Evolutionary conservation across 2,797 vertebrate genomes (phyloP), one percentile per base, ranked within the genome.

Genomic region (Dipus sagitta): DNA sequence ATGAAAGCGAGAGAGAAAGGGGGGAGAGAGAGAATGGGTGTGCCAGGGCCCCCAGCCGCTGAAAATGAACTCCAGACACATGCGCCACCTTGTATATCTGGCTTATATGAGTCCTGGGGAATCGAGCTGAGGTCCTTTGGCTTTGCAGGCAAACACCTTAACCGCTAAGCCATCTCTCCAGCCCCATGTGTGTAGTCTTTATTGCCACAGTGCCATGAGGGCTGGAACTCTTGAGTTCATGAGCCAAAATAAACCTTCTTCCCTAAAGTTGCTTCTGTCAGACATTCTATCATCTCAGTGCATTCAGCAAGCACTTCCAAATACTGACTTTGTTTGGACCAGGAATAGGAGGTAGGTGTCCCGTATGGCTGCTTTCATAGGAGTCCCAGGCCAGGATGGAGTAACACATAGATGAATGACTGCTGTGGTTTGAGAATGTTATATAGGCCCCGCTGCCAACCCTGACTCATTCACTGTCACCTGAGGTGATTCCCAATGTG

Each of bases 321-420:
- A 47, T n/a, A 13, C 47, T 0, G 2, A 15, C 1, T 62, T 4
- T 32, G 23, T 26, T 58, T 11, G 13, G 24, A 6, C 65, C 7
- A 3, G 58, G 52, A 71, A 38, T 0, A 5, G 81, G 72, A 47
- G 58, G 24, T 26, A 12, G 30, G 11, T 21, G 28, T 5, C 30
- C 14, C 62, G 23, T 1, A 3, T 1, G 30, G 75, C 24, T 60
- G 11, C 47, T 47, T 72, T 86, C 15, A 24, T 32, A 68, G 58
- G 67, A 7, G 30, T 77, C 71, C 23, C 68, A 47, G 80, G 87
- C 74, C 74, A 13, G 79, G 23, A n/a, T 32, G 13, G 47, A 28
- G 6, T 86, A 34, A 67, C 26, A 30, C 0, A 15, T 2, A 17
- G 30, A 18, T 4, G 26, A 65, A 58, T 77, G n/a, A 23, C 28